Conservation (phyloP, 2,888 invertebrate genomes). For the Mythimna vitellina region DNA sequence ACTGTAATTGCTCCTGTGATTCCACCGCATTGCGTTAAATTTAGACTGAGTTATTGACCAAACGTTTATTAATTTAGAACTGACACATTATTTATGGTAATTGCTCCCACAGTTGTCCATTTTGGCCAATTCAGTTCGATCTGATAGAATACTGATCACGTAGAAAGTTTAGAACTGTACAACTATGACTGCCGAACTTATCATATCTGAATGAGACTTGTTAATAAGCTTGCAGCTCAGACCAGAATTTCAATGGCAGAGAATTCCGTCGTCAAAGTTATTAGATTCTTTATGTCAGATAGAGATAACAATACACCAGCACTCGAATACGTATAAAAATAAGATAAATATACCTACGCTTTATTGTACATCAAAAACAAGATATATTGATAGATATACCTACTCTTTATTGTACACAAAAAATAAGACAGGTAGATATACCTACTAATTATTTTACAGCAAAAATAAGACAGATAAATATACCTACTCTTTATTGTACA, state of each 20-base stretch:
- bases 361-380: no score
- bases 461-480: no score
- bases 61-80: constrained; percentile 85
- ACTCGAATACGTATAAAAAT: neutral
- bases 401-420: no score
- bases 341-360: no score
- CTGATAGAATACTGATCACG: constrained; percentile 71
- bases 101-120: constrained; percentile 74
- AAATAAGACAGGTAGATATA: no score
- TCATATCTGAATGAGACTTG: constrained; percentile 44
- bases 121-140: constrained; percentile 70
- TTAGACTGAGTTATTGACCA: constrained; percentile 81
- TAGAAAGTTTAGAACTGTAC: constrained; percentile 57
- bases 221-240: constrained; percentile 41
- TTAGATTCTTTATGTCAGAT: constrained; percentile 14
- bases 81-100: constrained; percentile 81
- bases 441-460: no score
- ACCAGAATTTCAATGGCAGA: constrained; percentile 34
- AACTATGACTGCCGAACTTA: constrained; percentile 41
- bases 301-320: neutral
- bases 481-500: no score
- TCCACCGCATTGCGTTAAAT: constrained; percentile 78
- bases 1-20: constrained; percentile 74
- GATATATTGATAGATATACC: no score
- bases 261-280: constrained; percentile 19